Base-by-base conservation (phyloP, 2,888 invertebrate species). In the Drosophila tripunctata region DNA sequence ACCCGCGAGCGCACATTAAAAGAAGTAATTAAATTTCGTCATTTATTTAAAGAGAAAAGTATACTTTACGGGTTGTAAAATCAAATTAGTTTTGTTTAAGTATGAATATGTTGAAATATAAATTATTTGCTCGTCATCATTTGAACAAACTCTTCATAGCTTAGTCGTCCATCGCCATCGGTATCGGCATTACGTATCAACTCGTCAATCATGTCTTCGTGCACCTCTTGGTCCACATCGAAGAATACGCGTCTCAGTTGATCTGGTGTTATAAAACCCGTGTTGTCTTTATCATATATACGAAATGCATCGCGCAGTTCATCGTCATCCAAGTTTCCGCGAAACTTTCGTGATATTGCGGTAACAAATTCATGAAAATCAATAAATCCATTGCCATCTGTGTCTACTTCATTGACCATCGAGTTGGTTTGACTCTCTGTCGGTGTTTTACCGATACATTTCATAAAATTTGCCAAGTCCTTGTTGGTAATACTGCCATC, bases 321-420 rank as follows among this genome's bases (percentile, higher is more conserved):
- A 92, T 98, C 98, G 93, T 98, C 98, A 91, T 97, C 96, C 92
- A 98, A 98, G 61, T 97, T 98, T 93, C 98, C 97, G 92, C 98
- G 97, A 97, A 98, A 97, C 94, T 98, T 98, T 88, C 97, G 94
- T 87, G 98, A 97, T 98, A 99, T 98, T 97, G 98, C 98, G 89
- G 97, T 97, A 86, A 98, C 94, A 93, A 99, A 99, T 93, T 99
- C 98, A 78, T 97, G 96, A 93, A 99, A 99, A 93, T 98, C 98
- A 92, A 99, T 98, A 90, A 97, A 97, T 89, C 98, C 99, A 92
- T 89, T 84, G 88, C 91, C 91, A 83, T 90, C 89, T 40, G 80
- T 79, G 93, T 99, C 99, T 88, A 99, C 97, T 94, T 99, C 98
- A 93, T 98, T 98, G 93, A 99, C 98, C 98, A 99, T 98, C 92